phyloP scores from a whole-genome alignment of 2,888 invertebrate genomes.

The Actias luna region DNA sequence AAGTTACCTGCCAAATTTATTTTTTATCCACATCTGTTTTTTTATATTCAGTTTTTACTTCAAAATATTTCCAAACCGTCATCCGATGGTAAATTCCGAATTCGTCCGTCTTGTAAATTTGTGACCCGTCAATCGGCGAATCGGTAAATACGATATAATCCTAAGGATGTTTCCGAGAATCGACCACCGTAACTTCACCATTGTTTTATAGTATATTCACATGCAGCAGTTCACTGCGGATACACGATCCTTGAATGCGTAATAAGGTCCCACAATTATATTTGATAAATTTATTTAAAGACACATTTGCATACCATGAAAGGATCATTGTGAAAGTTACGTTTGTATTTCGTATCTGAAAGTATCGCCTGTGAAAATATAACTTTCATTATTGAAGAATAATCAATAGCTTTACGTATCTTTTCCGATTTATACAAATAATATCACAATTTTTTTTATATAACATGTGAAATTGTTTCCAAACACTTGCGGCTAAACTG shows the following conservation, averaged over 20 bases:
- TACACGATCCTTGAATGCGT: slow-evolving; percentile 73
- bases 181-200: slow-evolving; percentile 78
- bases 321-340: slow-evolving; percentile 64
- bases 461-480: no score
- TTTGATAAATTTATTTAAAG: slow-evolving; percentile 79
- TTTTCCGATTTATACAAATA: no score
- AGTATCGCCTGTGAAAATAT: slow-evolving; percentile 8
- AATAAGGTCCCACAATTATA: slow-evolving; percentile 80
- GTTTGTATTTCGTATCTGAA: slow-evolving; percentile 26
- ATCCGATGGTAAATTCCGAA: slow-evolving; percentile 17
- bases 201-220: slow-evolving; percentile 73
- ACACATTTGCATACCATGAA: slow-evolving; percentile 73
- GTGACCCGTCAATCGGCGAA: slow-evolving; percentile 56
- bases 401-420: no score
- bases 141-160: slow-evolving; percentile 73
- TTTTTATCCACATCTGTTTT: slow-evolving; percentile 37
- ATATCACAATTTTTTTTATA: no score
- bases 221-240: slow-evolving; percentile 71
- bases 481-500: no score
- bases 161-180: slow-evolving; percentile 69
- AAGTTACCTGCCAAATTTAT: background rate
- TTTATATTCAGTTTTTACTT: slow-evolving; percentile 41
- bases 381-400: slow-evolving; percentile 6
- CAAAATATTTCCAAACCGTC: background rate
- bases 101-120: slow-evolving; percentile 39